Percentiles rank a stretch among this genome's conserved stretches.
These are phyloP conservation scores for Pogona vitticeps DNA, from an alignment of 2,113 vertebrate genomes.

Conservation along the genomic window DNA sequence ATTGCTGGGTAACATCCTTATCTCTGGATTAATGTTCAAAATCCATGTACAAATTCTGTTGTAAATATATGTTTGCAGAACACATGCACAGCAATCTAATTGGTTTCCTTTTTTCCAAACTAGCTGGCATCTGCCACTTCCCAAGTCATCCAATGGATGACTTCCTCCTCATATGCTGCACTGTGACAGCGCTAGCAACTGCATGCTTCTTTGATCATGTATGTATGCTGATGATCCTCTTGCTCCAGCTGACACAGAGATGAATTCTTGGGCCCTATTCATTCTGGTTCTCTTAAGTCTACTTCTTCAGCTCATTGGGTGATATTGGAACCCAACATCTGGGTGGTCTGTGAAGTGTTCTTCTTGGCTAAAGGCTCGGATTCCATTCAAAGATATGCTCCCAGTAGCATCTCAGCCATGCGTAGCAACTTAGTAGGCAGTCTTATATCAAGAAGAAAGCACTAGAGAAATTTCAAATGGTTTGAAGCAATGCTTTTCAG, in stretches of 20 bases:
- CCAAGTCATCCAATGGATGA: background rate
- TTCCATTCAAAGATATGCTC: background rate
- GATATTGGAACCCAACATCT: background rate
- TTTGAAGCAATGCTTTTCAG: background rate
- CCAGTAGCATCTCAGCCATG: background rate
- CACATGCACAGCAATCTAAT: background rate
- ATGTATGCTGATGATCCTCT: too few species aligned
- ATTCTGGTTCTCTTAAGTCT: background rate
- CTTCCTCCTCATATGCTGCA: background rate
- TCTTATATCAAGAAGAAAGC: background rate
- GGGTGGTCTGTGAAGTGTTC: background rate
- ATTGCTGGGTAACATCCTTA: background rate
- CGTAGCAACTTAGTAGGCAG: background rate
- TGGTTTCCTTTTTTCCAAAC: background rate
- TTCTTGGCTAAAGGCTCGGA: background rate
- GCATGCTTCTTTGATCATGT: background rate
- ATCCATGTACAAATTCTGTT: background rate
- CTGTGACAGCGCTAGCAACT: background rate
- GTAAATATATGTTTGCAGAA: background rate
- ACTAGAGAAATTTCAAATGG: background rate
- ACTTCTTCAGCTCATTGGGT: background rate
- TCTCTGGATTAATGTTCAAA: background rate
- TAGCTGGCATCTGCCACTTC: background rate
- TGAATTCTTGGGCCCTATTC: background rate
- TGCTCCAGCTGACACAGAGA: background rate